Conservation (phyloP, 2,888 invertebrate species). For the Mythimna impura region DNA sequence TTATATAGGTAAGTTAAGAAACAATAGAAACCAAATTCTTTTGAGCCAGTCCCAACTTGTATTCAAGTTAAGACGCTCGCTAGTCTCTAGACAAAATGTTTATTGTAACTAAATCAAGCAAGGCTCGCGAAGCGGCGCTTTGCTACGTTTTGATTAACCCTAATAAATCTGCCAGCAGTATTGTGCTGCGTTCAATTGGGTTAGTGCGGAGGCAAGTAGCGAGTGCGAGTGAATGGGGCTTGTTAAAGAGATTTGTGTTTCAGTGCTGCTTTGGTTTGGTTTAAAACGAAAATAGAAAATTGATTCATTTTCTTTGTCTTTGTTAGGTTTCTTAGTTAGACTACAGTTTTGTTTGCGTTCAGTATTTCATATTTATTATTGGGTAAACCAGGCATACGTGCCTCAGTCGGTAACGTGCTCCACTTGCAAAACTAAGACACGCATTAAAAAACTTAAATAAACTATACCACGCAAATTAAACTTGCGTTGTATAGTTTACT, state of each 20-base stretch:
- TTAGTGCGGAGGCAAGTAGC: constrained; percentile 44
- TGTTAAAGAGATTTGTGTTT: constrained; percentile 50
- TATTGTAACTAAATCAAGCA: constrained; percentile 75
- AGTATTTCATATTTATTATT: not conserved
- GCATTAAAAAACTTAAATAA: no score
- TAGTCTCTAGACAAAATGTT: constrained; percentile 65
- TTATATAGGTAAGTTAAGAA: not conserved
- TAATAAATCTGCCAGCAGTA: constrained; percentile 71
- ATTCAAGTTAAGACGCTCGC: constrained; percentile 34
- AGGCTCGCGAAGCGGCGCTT: constrained; percentile 59
- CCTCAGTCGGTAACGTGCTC: no score
- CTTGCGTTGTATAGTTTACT: no score
- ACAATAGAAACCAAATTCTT: constrained; percentile 26
- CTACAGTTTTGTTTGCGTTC: not conserved
- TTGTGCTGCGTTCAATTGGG: constrained; percentile 62
- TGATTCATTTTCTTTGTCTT: constrained; percentile 14
- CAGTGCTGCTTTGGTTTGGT: constrained; percentile 27
- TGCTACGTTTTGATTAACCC: constrained; percentile 78
- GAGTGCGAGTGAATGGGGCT: constrained; percentile 54
- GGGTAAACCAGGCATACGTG: no score
- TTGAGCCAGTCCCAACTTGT: constrained; percentile 6
- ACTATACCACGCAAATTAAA: no score
- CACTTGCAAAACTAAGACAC: no score
- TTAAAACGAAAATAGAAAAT: constrained; percentile 23
- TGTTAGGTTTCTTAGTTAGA: not conserved